phyloP scores from a whole-genome alignment of 2,888 invertebrate species.

The Ochlodes sylvanus region DNA sequence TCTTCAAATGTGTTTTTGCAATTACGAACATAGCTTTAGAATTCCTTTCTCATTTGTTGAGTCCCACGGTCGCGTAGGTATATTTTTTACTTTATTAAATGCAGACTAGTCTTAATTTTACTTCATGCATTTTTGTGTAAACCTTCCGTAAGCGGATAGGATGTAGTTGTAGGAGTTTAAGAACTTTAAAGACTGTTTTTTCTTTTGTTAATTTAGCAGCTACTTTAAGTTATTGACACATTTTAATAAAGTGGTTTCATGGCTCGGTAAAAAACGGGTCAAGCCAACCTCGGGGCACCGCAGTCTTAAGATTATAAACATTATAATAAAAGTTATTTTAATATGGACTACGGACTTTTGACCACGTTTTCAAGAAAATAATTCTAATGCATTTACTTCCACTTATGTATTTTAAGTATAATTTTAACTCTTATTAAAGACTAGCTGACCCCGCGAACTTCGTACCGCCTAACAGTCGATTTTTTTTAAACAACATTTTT shows the following conservation, averaged over 20 bases:
- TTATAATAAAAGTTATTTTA: conserved; percentile 18
- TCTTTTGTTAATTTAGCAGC: conserved; percentile 2
- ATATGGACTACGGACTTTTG: neutral
- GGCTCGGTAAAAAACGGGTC: conserved; percentile 25
- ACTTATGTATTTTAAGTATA: neutral
- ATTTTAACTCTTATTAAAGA: no score
- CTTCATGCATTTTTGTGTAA: neutral
- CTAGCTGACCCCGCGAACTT: no score
- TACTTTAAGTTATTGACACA: conserved; percentile 8
- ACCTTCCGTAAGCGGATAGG: no score
- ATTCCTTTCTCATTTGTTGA: no score
- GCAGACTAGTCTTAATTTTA: no score
- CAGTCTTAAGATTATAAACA: conserved; percentile 8
- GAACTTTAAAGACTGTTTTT: neutral
- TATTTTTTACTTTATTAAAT: no score
- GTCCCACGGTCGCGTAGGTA: no score
- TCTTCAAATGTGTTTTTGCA: no score
- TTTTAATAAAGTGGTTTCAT: conserved; percentile 28
- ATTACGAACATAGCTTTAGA: no score
- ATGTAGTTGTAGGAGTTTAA: neutral
- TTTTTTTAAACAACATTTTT: no score
- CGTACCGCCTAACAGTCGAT: no score
- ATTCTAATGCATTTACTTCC: neutral
- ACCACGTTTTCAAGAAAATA: neutral
- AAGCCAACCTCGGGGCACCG: conserved; percentile 10